Conservation (phyloP, 2,888 invertebrate genomes). For the Luperina testacea region DNA sequence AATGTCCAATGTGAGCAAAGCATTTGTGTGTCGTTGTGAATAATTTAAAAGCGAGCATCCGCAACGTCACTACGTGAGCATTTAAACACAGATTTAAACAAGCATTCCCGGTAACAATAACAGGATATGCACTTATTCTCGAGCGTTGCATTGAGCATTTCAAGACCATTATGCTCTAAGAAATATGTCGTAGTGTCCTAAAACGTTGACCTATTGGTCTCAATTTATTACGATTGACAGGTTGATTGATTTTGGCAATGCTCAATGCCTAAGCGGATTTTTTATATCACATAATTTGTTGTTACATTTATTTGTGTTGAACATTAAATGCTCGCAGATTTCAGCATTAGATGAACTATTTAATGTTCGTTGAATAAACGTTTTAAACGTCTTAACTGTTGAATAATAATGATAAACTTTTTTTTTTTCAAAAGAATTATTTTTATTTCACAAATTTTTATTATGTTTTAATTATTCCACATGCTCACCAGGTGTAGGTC, state of each 20-base stretch:
- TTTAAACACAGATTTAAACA: no score
- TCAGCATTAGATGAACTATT: neutral
- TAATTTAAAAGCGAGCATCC: slow-evolving; percentile 12
- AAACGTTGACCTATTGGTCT: neutral
- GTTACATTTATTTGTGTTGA: neutral
- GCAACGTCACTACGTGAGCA: neutral
- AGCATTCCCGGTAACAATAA: neutral
- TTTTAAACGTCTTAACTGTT: neutral
- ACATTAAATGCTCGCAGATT: neutral
- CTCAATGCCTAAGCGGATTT: neutral
- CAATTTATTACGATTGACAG: neutral
- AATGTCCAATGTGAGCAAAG: slow-evolving; percentile 30
- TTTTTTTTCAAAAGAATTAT: neutral
- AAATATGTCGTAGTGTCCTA: neutral
- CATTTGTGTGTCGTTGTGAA: neutral
- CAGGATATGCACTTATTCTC: neutral
- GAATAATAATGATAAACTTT: neutral
- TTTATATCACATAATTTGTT: neutral
- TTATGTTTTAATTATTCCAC: neutral
- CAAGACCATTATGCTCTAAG: neutral
- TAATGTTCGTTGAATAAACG: neutral
- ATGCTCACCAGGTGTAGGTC: slow-evolving; percentile 44
- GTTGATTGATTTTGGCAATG: neutral
- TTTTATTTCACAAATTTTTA: neutral
- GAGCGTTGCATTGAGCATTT: neutral